These are phyloP conservation scores for Seira musarum DNA, from an alignment of 2,888 invertebrate genomes.

Conservation along the genomic window DNA sequence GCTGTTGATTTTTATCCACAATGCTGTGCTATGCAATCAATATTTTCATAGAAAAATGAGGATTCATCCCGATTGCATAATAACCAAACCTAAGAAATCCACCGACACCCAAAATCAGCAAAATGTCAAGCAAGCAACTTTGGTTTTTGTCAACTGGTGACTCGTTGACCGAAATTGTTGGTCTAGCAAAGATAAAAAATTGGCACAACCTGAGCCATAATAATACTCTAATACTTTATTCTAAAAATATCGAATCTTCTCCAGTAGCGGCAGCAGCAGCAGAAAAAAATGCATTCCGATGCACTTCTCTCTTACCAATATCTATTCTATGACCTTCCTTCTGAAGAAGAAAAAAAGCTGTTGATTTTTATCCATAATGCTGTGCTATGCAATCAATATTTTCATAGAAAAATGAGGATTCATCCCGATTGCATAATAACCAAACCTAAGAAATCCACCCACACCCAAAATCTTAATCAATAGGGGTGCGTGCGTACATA, in stretches of 20 bases:
- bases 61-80: no score
- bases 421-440: no score
- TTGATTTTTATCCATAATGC: slow-evolving; percentile 29
- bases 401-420: no score
- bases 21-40: no score
- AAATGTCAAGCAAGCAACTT: slow-evolving; percentile 65
- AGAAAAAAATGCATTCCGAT: slow-evolving; percentile 49
- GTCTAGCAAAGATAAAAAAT: slow-evolving; percentile 58
- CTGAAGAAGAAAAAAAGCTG: slow-evolving; percentile 35
- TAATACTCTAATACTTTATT: slow-evolving; percentile 11
- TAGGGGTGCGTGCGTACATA: no score
- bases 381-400: no score
- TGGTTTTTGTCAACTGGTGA: slow-evolving; percentile 61
- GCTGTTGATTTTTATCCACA: slow-evolving; percentile 41
- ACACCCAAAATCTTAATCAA: no score
- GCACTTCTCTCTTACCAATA: slow-evolving; percentile 36
- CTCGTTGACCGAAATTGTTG: slow-evolving; percentile 62
- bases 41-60: no score
- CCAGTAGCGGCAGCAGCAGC: no score
- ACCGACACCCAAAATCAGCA: no score
- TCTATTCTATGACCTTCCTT: slow-evolving; percentile 55
- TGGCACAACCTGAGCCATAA: slow-evolving; percentile 55
- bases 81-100: no score
- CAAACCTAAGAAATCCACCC: no score
- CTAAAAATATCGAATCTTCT: slow-evolving; percentile 42